phyloP scores from a whole-genome alignment of 2,888 invertebrate genomes.

The Rhingia campestris region DNA sequence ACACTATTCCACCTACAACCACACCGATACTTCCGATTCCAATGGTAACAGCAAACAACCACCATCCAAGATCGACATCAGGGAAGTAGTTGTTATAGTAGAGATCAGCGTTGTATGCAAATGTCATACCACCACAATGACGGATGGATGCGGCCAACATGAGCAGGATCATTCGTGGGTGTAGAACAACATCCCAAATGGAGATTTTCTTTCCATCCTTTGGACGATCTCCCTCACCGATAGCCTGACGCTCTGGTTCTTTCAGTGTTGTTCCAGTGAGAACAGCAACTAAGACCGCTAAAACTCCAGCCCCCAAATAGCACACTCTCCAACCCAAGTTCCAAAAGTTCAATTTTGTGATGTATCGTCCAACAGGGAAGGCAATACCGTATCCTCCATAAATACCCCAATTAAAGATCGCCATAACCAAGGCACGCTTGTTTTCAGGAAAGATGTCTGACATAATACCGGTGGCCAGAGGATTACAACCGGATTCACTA shows the following conservation, averaged over 20 bases:
- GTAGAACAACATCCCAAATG: conserved; percentile 90
- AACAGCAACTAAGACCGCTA: conserved; percentile 88
- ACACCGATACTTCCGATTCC: conserved; percentile 89
- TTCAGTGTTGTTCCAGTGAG: conserved; percentile 89
- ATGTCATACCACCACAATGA: conserved; percentile 95
- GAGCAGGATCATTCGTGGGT: conserved; percentile 90
- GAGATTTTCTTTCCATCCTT: conserved; percentile 84
- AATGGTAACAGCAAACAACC: conserved; percentile 94
- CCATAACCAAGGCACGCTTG: conserved; percentile 93
- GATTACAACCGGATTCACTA: conserved; percentile 94
- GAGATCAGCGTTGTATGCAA: conserved; percentile 95
- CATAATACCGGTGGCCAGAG: conserved; percentile 91
- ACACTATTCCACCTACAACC: conserved; percentile 88
- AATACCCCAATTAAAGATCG: conserved; percentile 97
- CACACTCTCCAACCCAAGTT: conserved; percentile 92
- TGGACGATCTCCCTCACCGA: conserved; percentile 86
- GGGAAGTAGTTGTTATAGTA: conserved; percentile 95
- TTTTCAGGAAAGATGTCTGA: conserved; percentile 91
- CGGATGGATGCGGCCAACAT: conserved; percentile 94
- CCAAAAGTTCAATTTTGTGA: conserved; percentile 89
- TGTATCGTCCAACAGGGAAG: conserved; percentile 94
- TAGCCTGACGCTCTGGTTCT: conserved; percentile 90
- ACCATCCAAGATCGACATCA: conserved; percentile 94
- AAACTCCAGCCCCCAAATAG: conserved; percentile 90
- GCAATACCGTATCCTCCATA: conserved; percentile 97